These are phyloP conservation scores for Cyanistes caeruleus DNA, from an alignment of 2,113 vertebrate genomes.

Conservation along the genomic window DNA sequence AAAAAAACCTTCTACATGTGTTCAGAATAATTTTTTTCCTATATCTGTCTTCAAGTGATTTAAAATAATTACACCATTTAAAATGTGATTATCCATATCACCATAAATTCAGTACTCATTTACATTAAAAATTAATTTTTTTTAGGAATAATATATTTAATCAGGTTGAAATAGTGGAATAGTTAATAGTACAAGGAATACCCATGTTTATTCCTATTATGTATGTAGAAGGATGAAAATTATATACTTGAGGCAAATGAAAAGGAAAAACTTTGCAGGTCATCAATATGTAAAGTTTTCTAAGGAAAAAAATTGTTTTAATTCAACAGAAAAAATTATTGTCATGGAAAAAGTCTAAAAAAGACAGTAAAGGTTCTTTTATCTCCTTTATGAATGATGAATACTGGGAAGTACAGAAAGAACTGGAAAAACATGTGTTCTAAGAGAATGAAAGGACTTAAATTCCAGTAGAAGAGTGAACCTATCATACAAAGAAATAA, in stretches of 20 bases:
- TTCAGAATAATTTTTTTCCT: conserved; percentile 1
- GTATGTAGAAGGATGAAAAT: background rate
- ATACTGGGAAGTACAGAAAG: background rate
- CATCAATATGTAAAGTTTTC: background rate
- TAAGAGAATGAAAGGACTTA: background rate
- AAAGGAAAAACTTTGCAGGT: background rate
- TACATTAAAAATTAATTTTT: background rate
- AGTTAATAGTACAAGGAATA: background rate
- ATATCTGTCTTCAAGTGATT: background rate
- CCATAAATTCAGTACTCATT: background rate
- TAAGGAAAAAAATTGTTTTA: background rate
- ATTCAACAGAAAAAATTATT: background rate
- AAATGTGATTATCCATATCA: background rate
- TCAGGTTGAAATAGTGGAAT: background rate
- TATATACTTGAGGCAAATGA: background rate
- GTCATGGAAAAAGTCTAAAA: background rate
- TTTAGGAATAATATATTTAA: background rate
- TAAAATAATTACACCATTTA: conserved; percentile 11
- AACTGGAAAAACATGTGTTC: background rate
- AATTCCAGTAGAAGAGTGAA: background rate
- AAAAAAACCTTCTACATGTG: background rate
- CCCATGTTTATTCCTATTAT: background rate
- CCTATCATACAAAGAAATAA: background rate
- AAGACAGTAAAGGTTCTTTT: background rate
- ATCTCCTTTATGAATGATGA: background rate